These are phyloP conservation scores for Oligia fasciuncula DNA, from an alignment of 2,888 invertebrate genomes.

Conservation along the genomic window DNA sequence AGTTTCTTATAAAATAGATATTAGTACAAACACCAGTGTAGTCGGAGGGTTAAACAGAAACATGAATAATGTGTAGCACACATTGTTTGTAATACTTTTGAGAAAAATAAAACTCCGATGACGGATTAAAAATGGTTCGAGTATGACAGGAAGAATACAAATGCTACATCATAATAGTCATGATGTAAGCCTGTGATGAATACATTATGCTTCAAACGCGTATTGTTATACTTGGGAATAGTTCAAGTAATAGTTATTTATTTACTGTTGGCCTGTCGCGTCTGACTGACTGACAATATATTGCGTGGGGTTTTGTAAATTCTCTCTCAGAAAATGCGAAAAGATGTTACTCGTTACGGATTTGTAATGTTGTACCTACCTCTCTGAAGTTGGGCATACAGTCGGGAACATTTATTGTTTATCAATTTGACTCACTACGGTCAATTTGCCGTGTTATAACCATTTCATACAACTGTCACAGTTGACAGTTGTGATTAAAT, in stretches of 20 bases:
- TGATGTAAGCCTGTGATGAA: constrained; percentile 55
- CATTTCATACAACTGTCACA: neutral
- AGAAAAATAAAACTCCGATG: constrained; percentile 51
- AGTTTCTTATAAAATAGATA: neutral
- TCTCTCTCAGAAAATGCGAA: neutral
- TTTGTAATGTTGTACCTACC: neutral
- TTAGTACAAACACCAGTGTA: neutral
- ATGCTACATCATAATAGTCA: constrained; percentile 40
- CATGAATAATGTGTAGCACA: constrained; percentile 45
- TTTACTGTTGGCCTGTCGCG: constrained; percentile 11
- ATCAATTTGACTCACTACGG: neutral
- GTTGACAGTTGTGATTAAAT: neutral
- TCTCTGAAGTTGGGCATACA: neutral
- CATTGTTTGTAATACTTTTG: constrained; percentile 43
- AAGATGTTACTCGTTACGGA: neutral
- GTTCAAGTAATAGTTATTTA: constrained; percentile 29
- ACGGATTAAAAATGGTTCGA: constrained; percentile 62
- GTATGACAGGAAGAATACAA: constrained; percentile 52
- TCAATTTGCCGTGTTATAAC: neutral
- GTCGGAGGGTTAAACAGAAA: constrained; percentile 27
- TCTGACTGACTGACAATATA: constrained; percentile 19
- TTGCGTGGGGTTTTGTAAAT: neutral
- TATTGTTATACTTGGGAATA: constrained; percentile 40
- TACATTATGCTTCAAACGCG: constrained; percentile 41
- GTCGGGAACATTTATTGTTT: neutral